These are phyloP conservation scores for Agrilus planipennis DNA, from an alignment of 1,140 invertebrate species.

Conservation along the genomic window DNA sequence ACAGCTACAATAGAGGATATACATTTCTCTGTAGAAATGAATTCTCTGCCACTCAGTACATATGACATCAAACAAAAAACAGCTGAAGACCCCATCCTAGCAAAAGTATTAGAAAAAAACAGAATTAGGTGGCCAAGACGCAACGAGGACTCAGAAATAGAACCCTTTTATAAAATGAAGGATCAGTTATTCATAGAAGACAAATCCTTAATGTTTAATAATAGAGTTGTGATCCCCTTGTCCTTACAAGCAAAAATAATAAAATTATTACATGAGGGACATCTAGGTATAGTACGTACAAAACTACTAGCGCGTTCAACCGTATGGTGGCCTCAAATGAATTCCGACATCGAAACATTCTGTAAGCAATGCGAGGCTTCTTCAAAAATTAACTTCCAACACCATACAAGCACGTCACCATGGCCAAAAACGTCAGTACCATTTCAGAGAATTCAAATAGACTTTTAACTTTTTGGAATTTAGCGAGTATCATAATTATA, in stretches of 20 bases:
- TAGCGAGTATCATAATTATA: no score
- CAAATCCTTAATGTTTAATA: conserved; percentile 12
- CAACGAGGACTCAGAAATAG: conserved; percentile 6
- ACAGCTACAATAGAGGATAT: neutral
- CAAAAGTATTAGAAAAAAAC: conserved; percentile 10
- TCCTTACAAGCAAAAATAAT: conserved; percentile 11
- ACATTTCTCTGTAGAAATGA: neutral
- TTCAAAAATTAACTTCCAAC: no score
- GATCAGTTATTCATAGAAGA: conserved; percentile 4
- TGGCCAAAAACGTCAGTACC: no score
- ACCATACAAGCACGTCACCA: no score
- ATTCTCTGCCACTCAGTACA: conserved; percentile 6
- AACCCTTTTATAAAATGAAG: conserved; percentile 8
- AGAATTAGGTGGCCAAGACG: conserved; percentile 3
- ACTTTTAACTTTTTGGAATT: no score
- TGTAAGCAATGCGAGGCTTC: no score
- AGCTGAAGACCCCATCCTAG: conserved; percentile 10
- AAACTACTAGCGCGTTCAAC: conserved; percentile 16
- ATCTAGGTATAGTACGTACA: conserved; percentile 16
- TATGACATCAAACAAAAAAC: conserved; percentile 5
- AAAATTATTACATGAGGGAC: conserved; percentile 17
- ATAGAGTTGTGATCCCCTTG: conserved; percentile 15
- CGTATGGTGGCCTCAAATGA: conserved; percentile 18
- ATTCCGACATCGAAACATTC: conserved; percentile 16
- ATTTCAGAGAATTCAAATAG: no score